Evolutionary conservation across 2,113 vertebrate species (phyloP).

Genomic region (Onychostruthus taczanowskii): DNA sequence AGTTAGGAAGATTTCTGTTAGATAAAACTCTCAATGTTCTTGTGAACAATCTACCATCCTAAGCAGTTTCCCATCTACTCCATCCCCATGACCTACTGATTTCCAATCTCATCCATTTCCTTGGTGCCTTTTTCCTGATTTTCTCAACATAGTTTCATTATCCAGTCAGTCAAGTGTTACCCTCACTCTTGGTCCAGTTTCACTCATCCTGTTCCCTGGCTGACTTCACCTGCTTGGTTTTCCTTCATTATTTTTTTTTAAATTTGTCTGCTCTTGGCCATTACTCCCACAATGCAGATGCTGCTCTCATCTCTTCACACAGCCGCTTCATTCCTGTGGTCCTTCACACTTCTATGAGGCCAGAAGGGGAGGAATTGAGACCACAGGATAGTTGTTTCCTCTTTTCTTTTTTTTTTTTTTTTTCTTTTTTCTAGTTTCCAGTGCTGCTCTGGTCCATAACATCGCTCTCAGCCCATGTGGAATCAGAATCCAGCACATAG

Average conservation of each 20-base stretch:
- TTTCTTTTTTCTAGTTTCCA: background rate
- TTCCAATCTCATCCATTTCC: background rate
- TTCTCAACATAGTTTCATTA: background rate
- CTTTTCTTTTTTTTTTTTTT: background rate
- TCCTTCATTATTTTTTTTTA: rapidly evolving
- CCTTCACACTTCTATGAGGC: background rate
- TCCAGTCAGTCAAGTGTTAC: background rate
- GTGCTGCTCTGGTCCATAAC: background rate
- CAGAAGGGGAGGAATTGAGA: background rate
- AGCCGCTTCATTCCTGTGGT: background rate
- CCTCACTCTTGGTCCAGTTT: background rate
- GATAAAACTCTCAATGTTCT: background rate
- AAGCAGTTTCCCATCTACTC: background rate
- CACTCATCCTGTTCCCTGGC: background rate
- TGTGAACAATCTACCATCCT: background rate
- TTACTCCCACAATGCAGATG: background rate
- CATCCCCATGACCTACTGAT: background rate
- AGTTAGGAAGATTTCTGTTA: background rate
- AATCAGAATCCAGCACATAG: background rate
- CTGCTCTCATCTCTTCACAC: background rate
- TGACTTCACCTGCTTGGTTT: background rate
- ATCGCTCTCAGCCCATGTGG: background rate
- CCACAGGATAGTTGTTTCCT: background rate
- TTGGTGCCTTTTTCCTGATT: background rate
- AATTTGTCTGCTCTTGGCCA: background rate